Conservation (phyloP, 1,140 invertebrate species). For the Ceratosolen solmsi region DNA sequence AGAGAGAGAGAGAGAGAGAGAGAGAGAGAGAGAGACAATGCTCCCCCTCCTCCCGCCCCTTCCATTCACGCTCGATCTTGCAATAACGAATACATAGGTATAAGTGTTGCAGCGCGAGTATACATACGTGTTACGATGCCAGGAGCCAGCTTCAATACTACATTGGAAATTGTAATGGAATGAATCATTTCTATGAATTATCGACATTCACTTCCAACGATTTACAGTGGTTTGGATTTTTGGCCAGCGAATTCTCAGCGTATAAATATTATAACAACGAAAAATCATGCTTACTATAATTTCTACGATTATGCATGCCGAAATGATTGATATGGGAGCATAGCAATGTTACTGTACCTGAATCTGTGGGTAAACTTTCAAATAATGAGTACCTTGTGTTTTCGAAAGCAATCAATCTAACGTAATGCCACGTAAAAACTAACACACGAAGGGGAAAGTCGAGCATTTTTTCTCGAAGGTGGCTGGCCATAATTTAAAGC, state of each 20-base stretch:
- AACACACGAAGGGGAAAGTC: constrained; percentile 12
- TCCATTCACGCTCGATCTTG: constrained; percentile 49
- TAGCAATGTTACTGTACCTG: not conserved
- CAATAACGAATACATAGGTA: constrained; percentile 39
- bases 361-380: not conserved
- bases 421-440: not conserved
- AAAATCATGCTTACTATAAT: not conserved
- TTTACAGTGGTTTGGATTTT: not conserved
- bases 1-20: constrained; percentile 3
- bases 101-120: constrained; percentile 6
- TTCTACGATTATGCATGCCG: not conserved
- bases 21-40: constrained; percentile 5
- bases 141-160: not conserved
- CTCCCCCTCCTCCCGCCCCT: not conserved
- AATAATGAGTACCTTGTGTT: not conserved
- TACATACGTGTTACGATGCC: not conserved
- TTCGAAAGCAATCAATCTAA: not conserved
- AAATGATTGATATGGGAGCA: not conserved
- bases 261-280: not conserved
- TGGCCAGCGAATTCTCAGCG: not conserved
- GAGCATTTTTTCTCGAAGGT: not conserved
- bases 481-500: not conserved
- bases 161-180: constrained; percentile 17
- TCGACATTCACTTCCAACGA: not conserved
- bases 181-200: constrained; percentile 33